Evolutionary conservation across 2,888 invertebrate genomes (phyloP).

Genomic region (Beris chalybata): DNA sequence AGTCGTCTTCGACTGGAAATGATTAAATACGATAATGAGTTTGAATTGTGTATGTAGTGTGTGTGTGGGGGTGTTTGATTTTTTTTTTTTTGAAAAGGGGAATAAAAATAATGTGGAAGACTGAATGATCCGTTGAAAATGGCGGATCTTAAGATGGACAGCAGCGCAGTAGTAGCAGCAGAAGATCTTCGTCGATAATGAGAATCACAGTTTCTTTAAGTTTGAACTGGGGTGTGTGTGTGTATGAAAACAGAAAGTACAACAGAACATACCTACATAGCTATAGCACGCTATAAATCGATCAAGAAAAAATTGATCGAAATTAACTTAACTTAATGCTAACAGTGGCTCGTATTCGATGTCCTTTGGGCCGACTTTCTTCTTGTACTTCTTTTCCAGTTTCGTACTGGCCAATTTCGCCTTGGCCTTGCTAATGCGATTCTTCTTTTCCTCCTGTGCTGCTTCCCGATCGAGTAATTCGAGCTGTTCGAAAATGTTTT

Average conservation of each 20-base stretch:
- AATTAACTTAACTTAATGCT: constrained; percentile 52
- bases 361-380: constrained; percentile 53
- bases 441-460: constrained; percentile 50
- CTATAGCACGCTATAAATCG: constrained; percentile 32
- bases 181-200: constrained; percentile 29
- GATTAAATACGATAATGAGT: constrained; percentile 28
- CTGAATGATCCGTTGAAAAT: too few species aligned
- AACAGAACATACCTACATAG: constrained; percentile 27
- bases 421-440: constrained; percentile 62
- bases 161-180: neutral
- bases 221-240: constrained; percentile 26
- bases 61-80: too few species aligned
- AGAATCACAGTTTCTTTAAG: constrained; percentile 30
- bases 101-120: too few species aligned
- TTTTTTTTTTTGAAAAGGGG: too few species aligned
- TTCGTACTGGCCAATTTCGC: constrained; percentile 63
- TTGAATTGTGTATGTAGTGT: neutral
- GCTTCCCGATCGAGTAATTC: constrained; percentile 69
- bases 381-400: constrained; percentile 60
- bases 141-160: constrained; percentile 1
- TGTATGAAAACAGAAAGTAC: constrained; percentile 15
- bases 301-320: constrained; percentile 23
- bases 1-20: neutral
- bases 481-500: constrained; percentile 81
- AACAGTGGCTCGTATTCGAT: constrained; percentile 54